A percentile compares a stretch with the other conserved stretches of the same genome.
Conservation (phyloP, 2,113 vertebrate genomes). For the Turdus rufiventris region DNA sequence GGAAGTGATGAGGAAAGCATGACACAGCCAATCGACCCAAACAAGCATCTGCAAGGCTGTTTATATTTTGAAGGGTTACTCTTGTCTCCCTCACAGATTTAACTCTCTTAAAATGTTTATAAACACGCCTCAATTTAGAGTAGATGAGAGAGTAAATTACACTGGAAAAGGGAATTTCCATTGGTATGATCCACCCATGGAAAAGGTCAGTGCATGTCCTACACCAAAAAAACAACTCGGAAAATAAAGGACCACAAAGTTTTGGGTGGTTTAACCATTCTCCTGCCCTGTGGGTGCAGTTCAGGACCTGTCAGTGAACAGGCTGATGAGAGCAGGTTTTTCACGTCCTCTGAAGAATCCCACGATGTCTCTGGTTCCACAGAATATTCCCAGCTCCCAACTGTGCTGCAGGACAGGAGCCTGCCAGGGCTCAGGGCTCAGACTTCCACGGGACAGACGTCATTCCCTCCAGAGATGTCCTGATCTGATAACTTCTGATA, state of each 20-base stretch:
- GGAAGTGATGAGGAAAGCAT: background rate
- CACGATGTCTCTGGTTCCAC: rapidly evolving
- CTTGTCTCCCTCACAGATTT: background rate
- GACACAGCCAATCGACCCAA: background rate
- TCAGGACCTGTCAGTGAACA: background rate
- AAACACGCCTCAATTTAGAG: background rate
- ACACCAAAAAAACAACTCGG: background rate
- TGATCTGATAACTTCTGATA: constrained; percentile 47
- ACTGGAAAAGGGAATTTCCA: background rate
- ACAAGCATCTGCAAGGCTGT: background rate
- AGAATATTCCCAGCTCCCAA: background rate
- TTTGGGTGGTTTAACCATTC: background rate
- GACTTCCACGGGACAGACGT: constrained; percentile 17
- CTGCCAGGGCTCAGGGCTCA: constrained; percentile 3
- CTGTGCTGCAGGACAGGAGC: background rate
- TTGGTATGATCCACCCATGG: background rate
- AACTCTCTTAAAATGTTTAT: background rate
- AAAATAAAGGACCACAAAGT: background rate
- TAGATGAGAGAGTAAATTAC: background rate
- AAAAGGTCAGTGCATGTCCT: background rate
- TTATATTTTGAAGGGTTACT: background rate
- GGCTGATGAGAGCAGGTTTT: background rate
- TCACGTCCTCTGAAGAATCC: background rate
- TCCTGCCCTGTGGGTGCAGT: background rate
- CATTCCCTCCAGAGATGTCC: constrained; percentile 33